Percentiles rank a stretch among this genome's conserved stretches.
These are phyloP conservation scores for Osmoderma eremita DNA, from an alignment of 2,888 invertebrate species.

Conservation along the genomic window DNA sequence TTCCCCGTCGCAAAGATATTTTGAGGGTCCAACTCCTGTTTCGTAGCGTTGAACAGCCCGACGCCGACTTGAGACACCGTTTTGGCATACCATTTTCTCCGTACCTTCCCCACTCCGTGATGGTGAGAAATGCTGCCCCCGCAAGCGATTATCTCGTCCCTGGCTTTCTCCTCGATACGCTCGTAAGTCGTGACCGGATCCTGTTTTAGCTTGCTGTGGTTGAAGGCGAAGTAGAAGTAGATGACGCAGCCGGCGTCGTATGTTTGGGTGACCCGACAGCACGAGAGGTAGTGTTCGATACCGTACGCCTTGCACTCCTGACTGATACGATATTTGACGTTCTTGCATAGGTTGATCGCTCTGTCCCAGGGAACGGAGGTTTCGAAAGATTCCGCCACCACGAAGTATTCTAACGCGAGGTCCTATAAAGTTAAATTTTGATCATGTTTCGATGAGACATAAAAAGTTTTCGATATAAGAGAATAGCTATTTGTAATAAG, in stretches of 20 bases:
- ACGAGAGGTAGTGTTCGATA: constrained; percentile 74
- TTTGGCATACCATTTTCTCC: constrained; percentile 85
- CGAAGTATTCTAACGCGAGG: constrained; percentile 84
- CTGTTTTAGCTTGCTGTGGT: constrained; percentile 67
- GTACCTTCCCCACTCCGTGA: constrained; percentile 94
- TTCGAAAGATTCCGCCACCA: constrained; percentile 97
- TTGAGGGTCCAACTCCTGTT: constrained; percentile 88
- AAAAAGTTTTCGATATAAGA: too few species aligned
- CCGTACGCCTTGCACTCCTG: constrained; percentile 70
- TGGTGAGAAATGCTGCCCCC: constrained; percentile 96
- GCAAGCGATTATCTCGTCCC: constrained; percentile 90
- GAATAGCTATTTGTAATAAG: too few species aligned
- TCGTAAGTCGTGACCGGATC: constrained; percentile 90
- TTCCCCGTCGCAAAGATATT: constrained; percentile 95
- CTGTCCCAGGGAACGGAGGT: constrained; percentile 98
- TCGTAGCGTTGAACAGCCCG: constrained; percentile 81
- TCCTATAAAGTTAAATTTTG: constrained; percentile 73
- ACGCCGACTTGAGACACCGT: constrained; percentile 87
- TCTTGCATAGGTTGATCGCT: constrained; percentile 81
- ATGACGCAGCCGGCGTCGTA: constrained; percentile 84
- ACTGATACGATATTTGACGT: constrained; percentile 85
- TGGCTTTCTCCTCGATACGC: constrained; percentile 84
- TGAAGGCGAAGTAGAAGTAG: constrained; percentile 61
- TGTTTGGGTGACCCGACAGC: constrained; percentile 92
- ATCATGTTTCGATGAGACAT: too few species aligned